These are phyloP conservation scores for Heterodera filipjevi DNA, from an alignment of 2,888 invertebrate genomes.

Conservation along the genomic window DNA sequence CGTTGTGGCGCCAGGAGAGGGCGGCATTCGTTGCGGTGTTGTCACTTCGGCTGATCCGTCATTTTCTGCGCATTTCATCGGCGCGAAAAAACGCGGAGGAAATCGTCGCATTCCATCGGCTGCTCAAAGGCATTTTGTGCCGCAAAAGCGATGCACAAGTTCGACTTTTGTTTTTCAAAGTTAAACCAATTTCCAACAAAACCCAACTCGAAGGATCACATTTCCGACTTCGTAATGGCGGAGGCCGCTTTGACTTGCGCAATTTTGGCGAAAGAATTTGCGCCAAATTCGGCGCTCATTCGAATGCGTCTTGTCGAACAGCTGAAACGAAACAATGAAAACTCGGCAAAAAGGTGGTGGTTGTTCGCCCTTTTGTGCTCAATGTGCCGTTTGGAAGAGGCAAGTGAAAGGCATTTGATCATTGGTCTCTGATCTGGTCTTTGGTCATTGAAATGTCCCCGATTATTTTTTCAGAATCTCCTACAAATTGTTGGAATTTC, in stretches of 20 bases:
- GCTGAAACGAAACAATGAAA: not conserved
- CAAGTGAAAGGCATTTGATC: no score
- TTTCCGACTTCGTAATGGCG: not conserved
- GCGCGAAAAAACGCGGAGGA: not conserved
- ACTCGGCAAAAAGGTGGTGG: not conserved
- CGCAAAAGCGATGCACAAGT: constrained; percentile 2
- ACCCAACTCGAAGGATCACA: not conserved
- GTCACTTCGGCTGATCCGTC: constrained; percentile 42
- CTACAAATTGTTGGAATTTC: not conserved
- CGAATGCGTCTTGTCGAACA: not conserved
- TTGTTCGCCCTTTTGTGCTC: not conserved
- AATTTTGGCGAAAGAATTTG: constrained; percentile 17
- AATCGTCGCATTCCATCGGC: constrained; percentile 8
- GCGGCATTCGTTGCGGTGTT: constrained; percentile 50
- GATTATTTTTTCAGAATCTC: not conserved
- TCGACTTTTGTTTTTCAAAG: not conserved
- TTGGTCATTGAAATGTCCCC: no score
- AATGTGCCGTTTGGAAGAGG: not conserved
- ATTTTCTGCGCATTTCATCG: not conserved
- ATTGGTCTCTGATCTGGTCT: no score
- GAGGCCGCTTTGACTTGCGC: not conserved
- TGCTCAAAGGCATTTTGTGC: not conserved
- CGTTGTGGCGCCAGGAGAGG: constrained; percentile 50
- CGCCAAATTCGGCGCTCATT: not conserved
- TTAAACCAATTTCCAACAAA: not conserved